A percentile compares a stretch with the other conserved stretches of the same genome.
These are phyloP conservation scores for Drosophila suzukii DNA, from an alignment of 1,140 invertebrate genomes.

Conservation along the genomic window DNA sequence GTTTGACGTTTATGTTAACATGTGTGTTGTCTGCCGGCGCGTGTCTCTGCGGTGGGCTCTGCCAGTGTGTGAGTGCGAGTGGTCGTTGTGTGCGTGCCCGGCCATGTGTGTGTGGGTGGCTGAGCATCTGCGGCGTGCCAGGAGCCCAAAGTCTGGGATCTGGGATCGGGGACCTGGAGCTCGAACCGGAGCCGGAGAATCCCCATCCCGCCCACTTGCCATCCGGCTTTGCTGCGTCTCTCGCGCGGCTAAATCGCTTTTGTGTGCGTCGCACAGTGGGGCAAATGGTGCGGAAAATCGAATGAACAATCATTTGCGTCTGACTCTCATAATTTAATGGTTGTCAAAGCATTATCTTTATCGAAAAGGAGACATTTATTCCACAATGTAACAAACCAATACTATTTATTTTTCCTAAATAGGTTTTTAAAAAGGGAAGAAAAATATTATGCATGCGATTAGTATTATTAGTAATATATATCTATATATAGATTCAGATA, in stretches of 20 bases:
- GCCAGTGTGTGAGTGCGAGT: conserved; percentile 3
- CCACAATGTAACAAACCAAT: background rate
- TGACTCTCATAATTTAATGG: background rate
- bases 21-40: conserved; percentile 73
- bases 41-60: conserved; percentile 49
- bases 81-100: conserved; percentile 19
- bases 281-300: conserved; percentile 24
- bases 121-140: conserved; percentile 75
- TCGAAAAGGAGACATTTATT: background rate
- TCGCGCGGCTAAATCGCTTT: conserved; percentile 44
- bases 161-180: conserved; percentile 40
- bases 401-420: background rate
- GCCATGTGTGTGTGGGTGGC: conserved; percentile 27
- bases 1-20: conserved; percentile 83
- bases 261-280: conserved; percentile 38
- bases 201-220: conserved; percentile 32
- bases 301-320: background rate
- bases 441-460: too few species aligned
- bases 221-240: conserved; percentile 44
- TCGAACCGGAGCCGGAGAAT: conserved; percentile 40
- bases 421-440: too few species aligned
- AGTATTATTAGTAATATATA: too few species aligned
- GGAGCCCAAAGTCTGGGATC: conserved; percentile 52
- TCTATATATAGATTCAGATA: too few species aligned
- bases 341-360: background rate